A percentile compares a stretch with the other conserved stretches of the same genome.
phyloP scores from a whole-genome alignment of 2,888 invertebrate genomes.

The Pollenia amentaria region DNA sequence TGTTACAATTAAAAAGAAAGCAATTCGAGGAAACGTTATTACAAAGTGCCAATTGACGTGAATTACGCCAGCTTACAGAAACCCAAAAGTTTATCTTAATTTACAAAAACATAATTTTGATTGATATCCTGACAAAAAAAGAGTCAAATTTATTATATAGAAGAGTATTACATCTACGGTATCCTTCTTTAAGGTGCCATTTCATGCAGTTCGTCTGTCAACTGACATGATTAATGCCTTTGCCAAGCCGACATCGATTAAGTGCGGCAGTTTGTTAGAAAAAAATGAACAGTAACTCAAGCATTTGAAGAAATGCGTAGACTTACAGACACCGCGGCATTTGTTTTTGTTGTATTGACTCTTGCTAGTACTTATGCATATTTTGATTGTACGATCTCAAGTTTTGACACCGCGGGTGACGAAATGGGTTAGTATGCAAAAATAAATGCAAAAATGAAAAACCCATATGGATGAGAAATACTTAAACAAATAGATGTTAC shows the following conservation, averaged over 20 bases:
- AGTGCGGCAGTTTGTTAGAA: slow-evolving; percentile 60
- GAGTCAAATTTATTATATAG: too few relatives aligned
- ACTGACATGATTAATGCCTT: slow-evolving; percentile 68
- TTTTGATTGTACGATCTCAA: slow-evolving; percentile 13
- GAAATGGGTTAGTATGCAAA: slow-evolving; percentile 53
- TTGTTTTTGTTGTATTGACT: slow-evolving; percentile 13
- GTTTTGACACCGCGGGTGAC: slow-evolving; percentile 66
- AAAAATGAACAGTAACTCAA: slow-evolving; percentile 39
- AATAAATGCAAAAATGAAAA: too few relatives aligned
- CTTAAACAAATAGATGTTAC: too few relatives aligned
- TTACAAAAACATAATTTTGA: too few relatives aligned
- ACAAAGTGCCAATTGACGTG: too few relatives aligned
- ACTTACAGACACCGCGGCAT: slow-evolving; percentile 57
- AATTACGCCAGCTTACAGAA: too few relatives aligned
- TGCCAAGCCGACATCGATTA: slow-evolving; percentile 69
- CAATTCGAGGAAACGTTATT: too few relatives aligned
- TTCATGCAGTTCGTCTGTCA: slow-evolving; percentile 62
- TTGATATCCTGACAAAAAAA: too few relatives aligned
- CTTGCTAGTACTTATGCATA: slow-evolving; percentile 15
- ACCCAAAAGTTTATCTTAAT: too few relatives aligned
- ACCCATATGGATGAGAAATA: too few relatives aligned
- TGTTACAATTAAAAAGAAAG: too few relatives aligned
- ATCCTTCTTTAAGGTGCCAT: slow-evolving; percentile 27
- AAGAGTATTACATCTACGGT: not conserved
- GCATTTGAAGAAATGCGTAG: slow-evolving; percentile 64